phyloP scores from a whole-genome alignment of 2,888 invertebrate genomes.

The Callyntrura guangdongensis region DNA sequence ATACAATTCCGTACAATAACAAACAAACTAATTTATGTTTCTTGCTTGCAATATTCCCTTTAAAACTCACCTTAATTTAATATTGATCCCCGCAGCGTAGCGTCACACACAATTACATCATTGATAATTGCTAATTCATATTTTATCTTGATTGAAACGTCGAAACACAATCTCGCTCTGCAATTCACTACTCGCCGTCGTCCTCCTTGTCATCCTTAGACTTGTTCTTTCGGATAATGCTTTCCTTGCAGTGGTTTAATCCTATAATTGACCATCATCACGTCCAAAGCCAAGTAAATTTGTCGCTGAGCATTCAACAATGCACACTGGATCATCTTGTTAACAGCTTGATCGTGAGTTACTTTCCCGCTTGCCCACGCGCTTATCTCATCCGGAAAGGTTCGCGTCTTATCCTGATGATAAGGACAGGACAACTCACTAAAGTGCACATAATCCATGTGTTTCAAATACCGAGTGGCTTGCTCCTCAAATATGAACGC shows the following conservation, averaged over 20 bases:
- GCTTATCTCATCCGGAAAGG: neutral
- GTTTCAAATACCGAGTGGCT: neutral
- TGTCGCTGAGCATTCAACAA: neutral
- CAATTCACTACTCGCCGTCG: too few species aligned
- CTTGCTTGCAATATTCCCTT: too few species aligned
- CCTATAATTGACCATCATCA: neutral
- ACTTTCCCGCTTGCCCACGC: neutral
- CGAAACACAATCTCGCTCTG: too few species aligned
- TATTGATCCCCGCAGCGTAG: too few species aligned
- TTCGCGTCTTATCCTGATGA: neutral
- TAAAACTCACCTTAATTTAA: too few species aligned
- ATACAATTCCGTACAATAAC: too few species aligned
- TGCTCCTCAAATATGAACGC: constrained; percentile 14
- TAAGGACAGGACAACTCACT: neutral
- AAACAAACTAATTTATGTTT: too few species aligned
- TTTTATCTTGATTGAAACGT: too few species aligned
- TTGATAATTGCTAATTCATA: too few species aligned
- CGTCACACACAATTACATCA: too few species aligned
- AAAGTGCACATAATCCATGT: neutral
- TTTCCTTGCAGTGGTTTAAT: neutral
- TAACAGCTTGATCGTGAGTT: neutral
- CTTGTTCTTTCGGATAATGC: too few species aligned
- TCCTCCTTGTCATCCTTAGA: too few species aligned
- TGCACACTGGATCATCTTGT: neutral
- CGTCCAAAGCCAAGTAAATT: neutral